These are phyloP conservation scores for Columbina picui DNA, from an alignment of 2,113 vertebrate genomes.

Conservation along the genomic window DNA sequence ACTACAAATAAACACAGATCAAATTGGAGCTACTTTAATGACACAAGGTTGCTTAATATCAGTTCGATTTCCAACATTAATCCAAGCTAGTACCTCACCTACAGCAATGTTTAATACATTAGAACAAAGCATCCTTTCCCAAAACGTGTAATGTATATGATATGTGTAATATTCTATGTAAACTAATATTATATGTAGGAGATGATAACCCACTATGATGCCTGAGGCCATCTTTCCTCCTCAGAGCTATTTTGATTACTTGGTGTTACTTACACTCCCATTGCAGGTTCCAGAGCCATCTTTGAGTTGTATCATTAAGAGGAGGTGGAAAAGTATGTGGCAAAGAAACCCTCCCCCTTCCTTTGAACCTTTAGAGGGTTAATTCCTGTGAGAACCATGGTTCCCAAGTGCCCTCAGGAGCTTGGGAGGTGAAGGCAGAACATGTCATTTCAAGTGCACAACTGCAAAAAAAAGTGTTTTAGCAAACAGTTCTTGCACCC, in stretches of 20 bases:
- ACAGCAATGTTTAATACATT: not conserved
- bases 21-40: not conserved
- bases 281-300: not conserved
- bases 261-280: not conserved
- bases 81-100: not conserved
- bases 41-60: not conserved
- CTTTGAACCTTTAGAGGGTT: not conserved
- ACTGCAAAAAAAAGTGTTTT: not conserved
- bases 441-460: not conserved
- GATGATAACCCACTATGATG: not conserved
- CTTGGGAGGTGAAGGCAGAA: not conserved
- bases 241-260: not conserved
- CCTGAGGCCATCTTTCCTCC: not conserved
- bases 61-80: not conserved
- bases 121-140: not conserved
- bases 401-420: not conserved
- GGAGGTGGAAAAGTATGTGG: not conserved
- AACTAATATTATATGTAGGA: not conserved
- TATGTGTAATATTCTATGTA: not conserved
- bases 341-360: not conserved
- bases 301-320: not conserved
- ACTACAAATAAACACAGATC: not conserved
- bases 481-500: not conserved
- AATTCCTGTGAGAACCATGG: fast-evolving
- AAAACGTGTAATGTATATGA: not conserved